Conservation (phyloP, 2,113 vertebrate genomes). For the Nerophis lumbriciformis region DNA sequence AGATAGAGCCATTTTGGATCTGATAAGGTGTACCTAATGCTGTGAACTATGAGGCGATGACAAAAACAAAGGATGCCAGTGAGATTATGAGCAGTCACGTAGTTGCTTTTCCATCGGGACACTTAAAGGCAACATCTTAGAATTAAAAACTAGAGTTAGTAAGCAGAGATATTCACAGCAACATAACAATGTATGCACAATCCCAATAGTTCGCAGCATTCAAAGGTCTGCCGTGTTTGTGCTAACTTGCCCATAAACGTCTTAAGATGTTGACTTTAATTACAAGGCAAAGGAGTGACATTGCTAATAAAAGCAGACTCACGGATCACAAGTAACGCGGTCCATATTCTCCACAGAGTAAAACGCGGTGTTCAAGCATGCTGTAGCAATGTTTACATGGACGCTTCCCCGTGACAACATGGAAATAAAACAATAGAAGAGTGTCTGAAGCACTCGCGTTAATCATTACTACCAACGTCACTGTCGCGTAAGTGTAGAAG, state of each 20-base stretch:
- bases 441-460: not conserved
- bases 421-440: constrained; percentile 15
- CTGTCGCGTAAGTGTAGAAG: not conserved
- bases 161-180: not conserved
- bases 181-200: not conserved
- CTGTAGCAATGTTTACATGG: constrained; percentile 1
- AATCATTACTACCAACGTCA: constrained; percentile 15
- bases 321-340: constrained; percentile 4
- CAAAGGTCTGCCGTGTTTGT: constrained; percentile 2
- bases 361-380: not conserved
- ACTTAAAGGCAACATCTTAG: not conserved
- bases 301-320: not conserved
- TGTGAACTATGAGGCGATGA: not conserved
- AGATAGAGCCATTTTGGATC: not conserved
- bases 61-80: not conserved
- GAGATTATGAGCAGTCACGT: not conserved
- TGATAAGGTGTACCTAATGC: not conserved
- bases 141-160: not conserved
- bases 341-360: not conserved
- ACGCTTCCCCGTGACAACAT: constrained; percentile 29
- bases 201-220: not conserved
- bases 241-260: not conserved
- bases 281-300: not conserved
- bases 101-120: no score
- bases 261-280: not conserved